Base-by-base conservation (phyloP, 2,113 vertebrate species). In the Neogale vison region DNA sequence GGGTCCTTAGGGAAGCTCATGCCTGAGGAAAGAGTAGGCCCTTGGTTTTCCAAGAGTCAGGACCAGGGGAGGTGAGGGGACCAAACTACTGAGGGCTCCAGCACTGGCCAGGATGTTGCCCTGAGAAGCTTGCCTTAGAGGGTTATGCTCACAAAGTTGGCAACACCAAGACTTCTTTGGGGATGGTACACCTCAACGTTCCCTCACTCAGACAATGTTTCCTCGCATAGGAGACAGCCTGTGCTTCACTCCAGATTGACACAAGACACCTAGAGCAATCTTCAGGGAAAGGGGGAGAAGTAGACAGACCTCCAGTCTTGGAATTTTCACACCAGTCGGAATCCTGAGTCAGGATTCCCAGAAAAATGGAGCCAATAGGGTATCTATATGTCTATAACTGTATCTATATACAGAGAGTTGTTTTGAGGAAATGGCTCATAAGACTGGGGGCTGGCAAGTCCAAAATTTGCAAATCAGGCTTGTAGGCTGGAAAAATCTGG, bases 381-480 rank as follows among this genome's bases (percentile, higher is more conserved):
- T 63, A 52, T 50, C 63, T 12, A 17, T 65, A 7, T 20, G 24
- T 72, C 71, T 42, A 26, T 74, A 15, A 26, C 29, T 65, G 6
- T 36, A 69, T 69, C 67, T 36, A 21, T 3, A 21, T 47, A 47
- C 2, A 47, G 12, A 76, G 36, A 61, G 80, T 92, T 85, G 67
- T 85, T 92, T 81, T 90, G 86, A 92, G 74, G 34, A 76, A 85
- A 71, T 77, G 21, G 57, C 34, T 63, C 34, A 72, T 47, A 18
- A 1, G 8, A 65, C 5, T 45, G 69, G 69, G 42, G 76, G 47
- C 18, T 93, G 39, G 36, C 34, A 90, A 76, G 71, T 80, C 11
- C 17, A 4, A 63, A 84, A 65, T 72, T 61, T 87, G 57, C 15
- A 61, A 36, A 24, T 15, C 39, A 50, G 34, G 36, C 79, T 45